Conservation (phyloP, 2,797 vertebrate species). For the Helicolenus hilgendorfi region DNA sequence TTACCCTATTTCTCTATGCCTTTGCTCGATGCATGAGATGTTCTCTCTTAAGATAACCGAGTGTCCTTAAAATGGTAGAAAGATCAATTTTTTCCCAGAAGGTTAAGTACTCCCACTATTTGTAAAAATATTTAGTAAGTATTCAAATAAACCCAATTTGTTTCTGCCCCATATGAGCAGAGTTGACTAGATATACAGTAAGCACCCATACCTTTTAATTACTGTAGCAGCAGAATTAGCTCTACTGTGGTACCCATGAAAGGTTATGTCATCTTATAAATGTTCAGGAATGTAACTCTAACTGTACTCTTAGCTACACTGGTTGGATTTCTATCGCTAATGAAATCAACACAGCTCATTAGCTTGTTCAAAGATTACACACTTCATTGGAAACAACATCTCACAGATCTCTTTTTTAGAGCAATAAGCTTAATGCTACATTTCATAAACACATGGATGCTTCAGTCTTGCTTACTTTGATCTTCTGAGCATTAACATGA, state of each 20-base stretch:
- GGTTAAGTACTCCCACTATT: background rate
- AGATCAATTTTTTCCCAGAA: background rate
- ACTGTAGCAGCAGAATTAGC: background rate
- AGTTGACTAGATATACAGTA: background rate
- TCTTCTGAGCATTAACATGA: conserved; percentile 29
- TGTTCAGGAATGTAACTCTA: conserved; percentile 37
- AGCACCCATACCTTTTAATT: background rate
- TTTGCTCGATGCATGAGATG: background rate
- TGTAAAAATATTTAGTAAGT: background rate
- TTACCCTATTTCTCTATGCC: background rate
- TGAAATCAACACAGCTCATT: conserved; percentile 74
- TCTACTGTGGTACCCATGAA: background rate
- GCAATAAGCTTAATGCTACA: conserved; percentile 56
- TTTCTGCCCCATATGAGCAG: background rate
- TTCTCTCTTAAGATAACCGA: background rate
- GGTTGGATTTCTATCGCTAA: conserved; percentile 52
- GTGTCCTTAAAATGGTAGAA: background rate
- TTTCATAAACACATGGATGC: conserved; percentile 61
- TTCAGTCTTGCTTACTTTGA: conserved; percentile 40
- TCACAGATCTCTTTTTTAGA: conserved; percentile 38
- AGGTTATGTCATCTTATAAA: background rate
- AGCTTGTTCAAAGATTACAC: conserved; percentile 69
- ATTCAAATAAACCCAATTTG: background rate
- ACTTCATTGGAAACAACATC: conserved; percentile 77
- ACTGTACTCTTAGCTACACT: background rate